phyloP scores from a whole-genome alignment of 2,888 invertebrate genomes.

The Matsumyia berberina region DNA sequence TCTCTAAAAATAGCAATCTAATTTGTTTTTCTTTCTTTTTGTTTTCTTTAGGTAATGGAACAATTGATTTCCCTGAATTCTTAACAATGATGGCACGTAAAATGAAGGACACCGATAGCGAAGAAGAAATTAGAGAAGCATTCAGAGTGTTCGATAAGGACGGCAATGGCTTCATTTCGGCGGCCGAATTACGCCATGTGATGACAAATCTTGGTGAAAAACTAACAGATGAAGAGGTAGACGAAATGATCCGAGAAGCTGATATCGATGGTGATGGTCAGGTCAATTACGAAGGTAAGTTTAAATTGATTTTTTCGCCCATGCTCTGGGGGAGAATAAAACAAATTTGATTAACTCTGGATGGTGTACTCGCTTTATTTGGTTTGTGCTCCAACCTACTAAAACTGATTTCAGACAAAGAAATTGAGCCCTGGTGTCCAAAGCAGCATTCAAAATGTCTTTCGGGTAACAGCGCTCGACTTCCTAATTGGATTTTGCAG shows the following conservation, averaged over 20 bases:
- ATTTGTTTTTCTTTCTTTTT: background rate
- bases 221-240: conserved; percentile 99
- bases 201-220: conserved; percentile 99
- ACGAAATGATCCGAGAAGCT: conserved; percentile 99
- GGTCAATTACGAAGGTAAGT: conserved; percentile 87
- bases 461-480: conserved; percentile 7
- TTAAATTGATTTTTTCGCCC: background rate
- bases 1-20: background rate
- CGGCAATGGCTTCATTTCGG: conserved; percentile 99
- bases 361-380: background rate
- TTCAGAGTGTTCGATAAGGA: conserved; percentile 99
- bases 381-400: no score
- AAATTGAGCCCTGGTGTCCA: no score
- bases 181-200: conserved; percentile 98
- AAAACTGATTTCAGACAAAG: no score
- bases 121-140: conserved; percentile 99
- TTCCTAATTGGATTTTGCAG: conserved; percentile 54
- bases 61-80: conserved; percentile 99
- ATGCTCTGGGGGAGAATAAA: background rate
- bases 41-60: conserved; percentile 95
- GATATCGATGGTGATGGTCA: conserved; percentile 99
- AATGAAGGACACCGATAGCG: conserved; percentile 99
- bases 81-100: conserved; percentile 99
- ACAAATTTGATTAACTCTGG: conserved; percentile 34
- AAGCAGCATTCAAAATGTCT: background rate